Conservation (phyloP, 2,888 invertebrate species). For the Herminia tarsipennalis region DNA sequence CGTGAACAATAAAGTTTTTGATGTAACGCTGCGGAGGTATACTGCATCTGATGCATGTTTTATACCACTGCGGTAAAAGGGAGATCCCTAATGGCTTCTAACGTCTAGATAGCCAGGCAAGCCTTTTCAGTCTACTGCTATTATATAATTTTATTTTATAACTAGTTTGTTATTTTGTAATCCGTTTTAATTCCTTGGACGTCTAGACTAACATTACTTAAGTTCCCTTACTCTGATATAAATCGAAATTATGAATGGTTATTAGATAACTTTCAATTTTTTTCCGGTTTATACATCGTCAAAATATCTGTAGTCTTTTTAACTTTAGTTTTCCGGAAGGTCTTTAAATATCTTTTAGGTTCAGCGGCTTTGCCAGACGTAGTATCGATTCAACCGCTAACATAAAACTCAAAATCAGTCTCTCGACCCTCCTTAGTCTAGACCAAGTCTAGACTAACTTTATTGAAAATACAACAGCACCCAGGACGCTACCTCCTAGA, state of each 20-base stretch:
- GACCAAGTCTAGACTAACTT: slow-evolving; percentile 76
- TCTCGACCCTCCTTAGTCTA: slow-evolving; percentile 59
- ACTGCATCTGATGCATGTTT: slow-evolving; percentile 45
- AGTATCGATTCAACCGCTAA: slow-evolving; percentile 43
- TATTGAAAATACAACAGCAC: slow-evolving; percentile 52
- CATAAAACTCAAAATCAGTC: slow-evolving; percentile 42
- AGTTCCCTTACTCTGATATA: too few relatives aligned
- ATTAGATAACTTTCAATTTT: too few relatives aligned
- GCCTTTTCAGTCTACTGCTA: too few relatives aligned
- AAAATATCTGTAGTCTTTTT: too few relatives aligned
- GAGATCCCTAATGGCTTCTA: slow-evolving; percentile 13
- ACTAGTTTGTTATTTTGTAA: too few relatives aligned
- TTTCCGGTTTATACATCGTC: too few relatives aligned
- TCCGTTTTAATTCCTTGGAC: too few relatives aligned
- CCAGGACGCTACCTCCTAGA: slow-evolving; percentile 19
- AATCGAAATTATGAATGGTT: too few relatives aligned
- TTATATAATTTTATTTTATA: too few relatives aligned
- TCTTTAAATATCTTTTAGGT: slow-evolving; percentile 4
- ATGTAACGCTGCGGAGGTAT: slow-evolving; percentile 25
- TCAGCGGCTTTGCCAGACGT: slow-evolving; percentile 32
- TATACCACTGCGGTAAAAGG: slow-evolving; percentile 29
- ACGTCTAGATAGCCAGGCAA: slow-evolving; percentile 1
- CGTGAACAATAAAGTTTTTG: slow-evolving; percentile 20
- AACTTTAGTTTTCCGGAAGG: not conserved
- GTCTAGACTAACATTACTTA: too few relatives aligned